These are phyloP conservation scores for Gnathonemus echidnorhynchus DNA, from an alignment of 2,113 vertebrate genomes.

Conservation along the genomic window DNA sequence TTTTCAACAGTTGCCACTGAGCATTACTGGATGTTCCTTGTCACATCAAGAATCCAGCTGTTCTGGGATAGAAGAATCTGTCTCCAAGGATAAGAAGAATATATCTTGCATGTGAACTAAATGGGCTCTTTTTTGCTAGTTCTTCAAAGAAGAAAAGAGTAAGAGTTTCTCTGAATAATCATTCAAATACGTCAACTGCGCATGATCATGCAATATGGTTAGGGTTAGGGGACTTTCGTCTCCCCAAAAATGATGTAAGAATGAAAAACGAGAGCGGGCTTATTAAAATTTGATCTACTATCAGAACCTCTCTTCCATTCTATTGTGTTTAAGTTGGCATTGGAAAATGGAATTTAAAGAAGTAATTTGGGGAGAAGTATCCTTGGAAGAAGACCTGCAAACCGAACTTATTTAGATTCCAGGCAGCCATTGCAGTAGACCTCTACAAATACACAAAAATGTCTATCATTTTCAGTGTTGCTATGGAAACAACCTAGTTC, in stretches of 20 bases:
- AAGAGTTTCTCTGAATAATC: background rate
- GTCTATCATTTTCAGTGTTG: slow-evolving; percentile 25
- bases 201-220: background rate
- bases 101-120: background rate
- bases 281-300: background rate
- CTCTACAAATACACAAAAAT: slow-evolving; percentile 13
- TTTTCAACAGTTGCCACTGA: background rate
- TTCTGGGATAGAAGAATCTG: background rate
- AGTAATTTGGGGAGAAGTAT: background rate
- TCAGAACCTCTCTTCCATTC: background rate
- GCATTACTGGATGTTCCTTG: background rate
- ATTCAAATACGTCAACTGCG: background rate
- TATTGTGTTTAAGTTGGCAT: background rate
- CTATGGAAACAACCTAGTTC: slow-evolving; percentile 31
- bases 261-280: background rate
- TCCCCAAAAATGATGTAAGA: background rate
- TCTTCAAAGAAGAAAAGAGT: background rate
- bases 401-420: background rate
- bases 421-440: background rate
- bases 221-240: background rate
- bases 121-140: background rate
- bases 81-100: background rate
- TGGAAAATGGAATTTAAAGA: background rate
- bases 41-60: background rate
- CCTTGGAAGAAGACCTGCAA: background rate